Percentiles rank a stretch among this genome's conserved stretches.
These are phyloP conservation scores for Lacerta bilineata DNA, from an alignment of 2,797 vertebrate species.

Conservation along the genomic window DNA sequence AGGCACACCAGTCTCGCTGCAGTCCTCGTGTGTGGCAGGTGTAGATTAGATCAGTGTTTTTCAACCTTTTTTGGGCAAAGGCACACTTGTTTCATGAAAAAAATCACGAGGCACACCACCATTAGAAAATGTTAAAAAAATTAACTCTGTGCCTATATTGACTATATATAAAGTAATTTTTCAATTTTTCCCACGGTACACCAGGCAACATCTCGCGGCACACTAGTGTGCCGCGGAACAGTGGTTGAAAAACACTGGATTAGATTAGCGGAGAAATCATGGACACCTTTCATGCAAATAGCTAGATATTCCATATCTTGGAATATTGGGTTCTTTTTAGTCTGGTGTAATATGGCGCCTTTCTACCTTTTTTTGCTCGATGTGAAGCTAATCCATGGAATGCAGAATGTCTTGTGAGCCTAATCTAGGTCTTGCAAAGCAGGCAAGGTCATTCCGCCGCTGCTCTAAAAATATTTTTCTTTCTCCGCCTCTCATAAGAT, in stretches of 20 bases:
- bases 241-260: neutral
- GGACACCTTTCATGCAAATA: neutral
- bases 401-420: neutral
- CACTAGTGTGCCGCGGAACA: too few species aligned
- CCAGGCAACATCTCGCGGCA: too few species aligned
- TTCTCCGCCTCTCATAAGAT: neutral
- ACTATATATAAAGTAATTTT: too few species aligned
- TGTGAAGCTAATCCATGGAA: neutral
- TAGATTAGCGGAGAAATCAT: neutral
- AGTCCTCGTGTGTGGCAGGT: too few species aligned
- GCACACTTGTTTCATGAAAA: too few species aligned
- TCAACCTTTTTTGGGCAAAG: too few species aligned
- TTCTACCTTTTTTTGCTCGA: neutral
- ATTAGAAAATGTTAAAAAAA: too few species aligned
- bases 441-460: neutral
- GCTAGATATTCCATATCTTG: neutral
- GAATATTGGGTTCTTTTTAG: neutral
- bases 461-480: neutral
- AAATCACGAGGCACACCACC: too few species aligned
- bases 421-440: neutral
- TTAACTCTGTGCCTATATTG: too few species aligned
- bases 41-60: neutral
- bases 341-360: accelerated
- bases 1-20: too few species aligned
- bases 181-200: too few species aligned